Base-by-base conservation (phyloP, 2,113 vertebrate genomes). In the Chitala chitala region DNA sequence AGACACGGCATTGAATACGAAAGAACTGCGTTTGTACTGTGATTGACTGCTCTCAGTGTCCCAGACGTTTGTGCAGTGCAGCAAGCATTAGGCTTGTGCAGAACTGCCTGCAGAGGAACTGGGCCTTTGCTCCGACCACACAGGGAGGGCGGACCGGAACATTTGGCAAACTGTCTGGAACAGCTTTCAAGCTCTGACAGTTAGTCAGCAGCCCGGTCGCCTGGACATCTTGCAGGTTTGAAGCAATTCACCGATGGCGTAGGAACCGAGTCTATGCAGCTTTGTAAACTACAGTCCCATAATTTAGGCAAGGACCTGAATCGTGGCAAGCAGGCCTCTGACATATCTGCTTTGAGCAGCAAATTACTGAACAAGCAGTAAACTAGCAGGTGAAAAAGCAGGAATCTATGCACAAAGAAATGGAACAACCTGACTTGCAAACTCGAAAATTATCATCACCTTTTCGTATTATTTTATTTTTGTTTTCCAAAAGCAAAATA, bases 291-390 rank as follows among this genome's bases (percentile, higher is more conserved):
- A 71, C 76, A 7, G 78, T 76, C 65, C 80, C 80, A 82, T 85
- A 81, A 78, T 79, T 78, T 85, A 74, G 79, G 82, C 78, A 77
- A 79, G 80, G 75, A 78, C 78, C 78, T 83, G 82, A 83, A 83
- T 80, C 84, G 80, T 78, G 69, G 79, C 79, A 75, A 79, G 82
- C 82, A 77, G 50, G 76, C 75, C 71, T 75, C 81, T 84, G 83
- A 83, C 81, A 84, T 82, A 80, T 82, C 82, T 83, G 82, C 79
- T 82, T 85, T 82, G 82, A 85, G 78, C 83, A 82, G 80, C 76
- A 85, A 81, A 85, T 82, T 83, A 85, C 79, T 82, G 77, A 85
- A 81, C 69, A 82, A 80, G 59, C 80, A 72, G 69, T 61, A 79
- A 77, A 77, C 70, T 76, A 78, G 75, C 69, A 66, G 65, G 70